Evolutionary conservation across 2,888 invertebrate species (phyloP).

Genomic region (Norana najaformis): DNA sequence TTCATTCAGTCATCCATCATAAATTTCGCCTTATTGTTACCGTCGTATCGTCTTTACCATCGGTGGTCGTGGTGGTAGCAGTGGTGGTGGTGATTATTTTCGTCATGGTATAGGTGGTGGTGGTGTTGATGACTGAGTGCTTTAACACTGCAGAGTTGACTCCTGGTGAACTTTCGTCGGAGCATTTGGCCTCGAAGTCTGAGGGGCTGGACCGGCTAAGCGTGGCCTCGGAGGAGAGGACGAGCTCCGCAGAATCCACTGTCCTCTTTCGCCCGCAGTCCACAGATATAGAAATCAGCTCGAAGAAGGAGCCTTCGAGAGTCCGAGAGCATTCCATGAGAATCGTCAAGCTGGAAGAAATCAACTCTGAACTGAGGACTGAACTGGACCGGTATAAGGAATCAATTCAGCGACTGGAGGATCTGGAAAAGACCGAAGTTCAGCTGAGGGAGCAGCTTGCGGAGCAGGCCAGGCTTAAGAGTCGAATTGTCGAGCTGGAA

Average conservation of each 20-base stretch:
- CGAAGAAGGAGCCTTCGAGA: neutral
- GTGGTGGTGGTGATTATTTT: too few species aligned
- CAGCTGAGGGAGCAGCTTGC: constrained; percentile 54
- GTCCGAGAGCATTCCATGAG: neutral
- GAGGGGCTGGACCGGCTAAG: neutral
- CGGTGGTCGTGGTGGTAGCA: too few species aligned
- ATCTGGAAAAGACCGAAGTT: constrained; percentile 53
- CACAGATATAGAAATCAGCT: neutral
- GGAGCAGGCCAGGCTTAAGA: constrained; percentile 42
- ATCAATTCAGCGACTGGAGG: constrained; percentile 45
- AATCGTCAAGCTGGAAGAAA: constrained; percentile 19
- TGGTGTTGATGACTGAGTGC: neutral
- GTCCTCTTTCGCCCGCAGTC: neutral
- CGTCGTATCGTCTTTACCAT: too few species aligned
- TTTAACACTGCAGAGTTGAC: neutral
- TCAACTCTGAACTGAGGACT: constrained; percentile 7
- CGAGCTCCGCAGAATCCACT: neutral
- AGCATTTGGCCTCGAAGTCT: neutral
- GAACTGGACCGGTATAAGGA: constrained; percentile 10
- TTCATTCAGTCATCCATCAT: too few species aligned
- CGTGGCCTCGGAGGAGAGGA: neutral
- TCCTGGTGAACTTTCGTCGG: neutral
- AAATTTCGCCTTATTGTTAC: too few species aligned
- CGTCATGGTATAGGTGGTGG: neutral
- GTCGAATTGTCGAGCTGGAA: neutral